Evolutionary conservation across 2,113 vertebrate genomes (phyloP), one percentile per base, ranked within the genome.

Genomic region (Myrmecobius fasciatus): DNA sequence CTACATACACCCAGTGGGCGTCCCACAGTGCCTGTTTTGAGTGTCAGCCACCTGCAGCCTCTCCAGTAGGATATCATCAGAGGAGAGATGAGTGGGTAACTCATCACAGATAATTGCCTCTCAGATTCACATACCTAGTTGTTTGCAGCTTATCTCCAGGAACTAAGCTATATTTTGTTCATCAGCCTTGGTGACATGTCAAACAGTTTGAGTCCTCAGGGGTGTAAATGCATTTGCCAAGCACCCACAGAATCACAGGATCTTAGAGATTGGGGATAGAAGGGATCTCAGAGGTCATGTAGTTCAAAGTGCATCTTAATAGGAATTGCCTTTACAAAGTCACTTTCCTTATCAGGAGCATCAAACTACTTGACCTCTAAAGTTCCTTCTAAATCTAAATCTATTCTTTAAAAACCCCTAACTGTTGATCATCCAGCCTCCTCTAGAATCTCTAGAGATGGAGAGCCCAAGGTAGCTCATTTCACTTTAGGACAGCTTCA

Each of bases 81-180:
- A 83, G 67, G 67, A 83, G 67, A 83, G 67, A 83, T 83, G 67
- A 83, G 67, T 83, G 67, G 67, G 67, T 43, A 83, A 83, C 67
- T 83, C 67, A 43, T 83, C 17, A 83, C 67, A 43, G 67, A 83
- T 83, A 83, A 83, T 83, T 83, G 67, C 67, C 20, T 83, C n/a
- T 83, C 67, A 83, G 67, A 83, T 43, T 83, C 67, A 83, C 36
- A 83, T 43, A 83, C 17, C n/a, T 43, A 83, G 67, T 83, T 43
- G 67, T 83, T 83, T 83, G 67, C 67, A 83, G 67, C 14, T 83
- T 83, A 43, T 83, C 36, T 43, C 67, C 1, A 20, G n/a, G n/a
- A 83, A n/a, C 20, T n/a, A 83, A 83, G 36, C 67, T 83, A 83
- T 83, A 83, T 43, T 83, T 83, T 83, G 17, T 83, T 83, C 67